phyloP scores from a whole-genome alignment of 2,888 invertebrate species.

The Cheilosia pagana region DNA sequence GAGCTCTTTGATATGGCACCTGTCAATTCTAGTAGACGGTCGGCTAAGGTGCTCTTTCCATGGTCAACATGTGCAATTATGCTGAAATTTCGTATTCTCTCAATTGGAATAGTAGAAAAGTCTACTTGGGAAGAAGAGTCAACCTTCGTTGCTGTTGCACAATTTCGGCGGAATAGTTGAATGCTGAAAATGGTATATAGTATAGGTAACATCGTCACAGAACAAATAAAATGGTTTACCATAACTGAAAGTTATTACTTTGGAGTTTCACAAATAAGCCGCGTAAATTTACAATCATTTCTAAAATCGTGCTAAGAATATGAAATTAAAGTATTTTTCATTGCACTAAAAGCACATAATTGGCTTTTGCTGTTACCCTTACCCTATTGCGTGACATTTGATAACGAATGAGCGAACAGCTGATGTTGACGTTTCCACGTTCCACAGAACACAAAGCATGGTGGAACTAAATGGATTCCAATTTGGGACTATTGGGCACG shows the following conservation, averaged over 20 bases:
- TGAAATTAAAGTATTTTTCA: neutral
- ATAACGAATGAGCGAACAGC: no score
- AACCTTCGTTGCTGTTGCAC: neutral
- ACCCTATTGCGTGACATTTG: no score
- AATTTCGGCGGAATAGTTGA: slow-evolving; percentile 27
- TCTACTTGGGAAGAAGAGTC: slow-evolving; percentile 63
- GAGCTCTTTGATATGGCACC: slow-evolving; percentile 89
- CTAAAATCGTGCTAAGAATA: neutral
- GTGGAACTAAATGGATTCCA: no score
- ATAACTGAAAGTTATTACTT: slow-evolving; percentile 17
- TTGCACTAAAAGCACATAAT: no score
- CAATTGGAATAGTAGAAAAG: slow-evolving; percentile 79
- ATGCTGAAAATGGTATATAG: slow-evolving; percentile 2
- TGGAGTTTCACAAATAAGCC: slow-evolving; percentile 3
- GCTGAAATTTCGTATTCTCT: slow-evolving; percentile 93
- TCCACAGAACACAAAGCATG: no score
- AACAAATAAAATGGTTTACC: neutral
- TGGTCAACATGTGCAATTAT: slow-evolving; percentile 99
- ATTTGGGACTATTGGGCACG: no score
- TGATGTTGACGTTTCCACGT: no score
- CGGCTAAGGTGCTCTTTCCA: slow-evolving; percentile 98
- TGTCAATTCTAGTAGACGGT: slow-evolving; percentile 95
- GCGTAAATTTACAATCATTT: slow-evolving; percentile 37
- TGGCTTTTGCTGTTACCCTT: no score
- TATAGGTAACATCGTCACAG: neutral